Evolutionary conservation across 2,797 vertebrate genomes (phyloP).

Genomic region (Accipiter minullus): DNA sequence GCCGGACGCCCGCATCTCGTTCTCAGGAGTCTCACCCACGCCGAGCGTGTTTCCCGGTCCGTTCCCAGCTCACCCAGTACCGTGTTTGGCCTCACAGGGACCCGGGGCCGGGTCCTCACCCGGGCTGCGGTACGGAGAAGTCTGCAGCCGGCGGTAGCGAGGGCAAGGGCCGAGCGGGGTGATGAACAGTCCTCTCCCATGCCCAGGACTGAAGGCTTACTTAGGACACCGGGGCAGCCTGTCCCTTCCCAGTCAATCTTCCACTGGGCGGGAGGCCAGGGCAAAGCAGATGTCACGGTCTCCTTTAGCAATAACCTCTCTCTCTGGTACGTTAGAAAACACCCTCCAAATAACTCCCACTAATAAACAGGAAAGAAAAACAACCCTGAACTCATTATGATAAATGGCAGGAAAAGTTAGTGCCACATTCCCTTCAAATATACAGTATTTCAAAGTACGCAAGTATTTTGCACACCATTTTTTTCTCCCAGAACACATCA

Average conservation of each 20-base stretch:
- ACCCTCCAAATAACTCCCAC: neutral
- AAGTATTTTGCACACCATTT: neutral
- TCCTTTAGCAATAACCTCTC: neutral
- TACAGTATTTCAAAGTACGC: neutral
- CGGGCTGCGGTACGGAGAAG: neutral
- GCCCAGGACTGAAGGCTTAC: neutral
- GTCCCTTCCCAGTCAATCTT: neutral
- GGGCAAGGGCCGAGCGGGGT: neutral
- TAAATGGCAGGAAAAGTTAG: neutral
- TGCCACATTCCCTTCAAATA: neutral
- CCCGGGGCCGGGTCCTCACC: accelerated
- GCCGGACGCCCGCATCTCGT: accelerated
- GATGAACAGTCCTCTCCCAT: accelerated
- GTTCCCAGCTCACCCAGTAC: neutral
- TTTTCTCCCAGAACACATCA: neutral
- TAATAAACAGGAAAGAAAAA: neutral
- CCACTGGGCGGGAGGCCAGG: accelerated
- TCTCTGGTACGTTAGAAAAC: neutral
- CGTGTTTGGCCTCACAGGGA: neutral
- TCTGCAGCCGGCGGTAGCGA: accelerated
- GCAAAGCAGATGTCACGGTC: neutral
- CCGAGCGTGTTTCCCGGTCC: accelerated
- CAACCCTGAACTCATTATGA: neutral
- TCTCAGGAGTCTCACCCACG: accelerated
- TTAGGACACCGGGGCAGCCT: neutral